A percentile compares a stretch with the other conserved stretches of the same genome.
These are phyloP conservation scores for Passerculus sandwichensis DNA, from an alignment of 2,797 vertebrate species.

Conservation along the genomic window DNA sequence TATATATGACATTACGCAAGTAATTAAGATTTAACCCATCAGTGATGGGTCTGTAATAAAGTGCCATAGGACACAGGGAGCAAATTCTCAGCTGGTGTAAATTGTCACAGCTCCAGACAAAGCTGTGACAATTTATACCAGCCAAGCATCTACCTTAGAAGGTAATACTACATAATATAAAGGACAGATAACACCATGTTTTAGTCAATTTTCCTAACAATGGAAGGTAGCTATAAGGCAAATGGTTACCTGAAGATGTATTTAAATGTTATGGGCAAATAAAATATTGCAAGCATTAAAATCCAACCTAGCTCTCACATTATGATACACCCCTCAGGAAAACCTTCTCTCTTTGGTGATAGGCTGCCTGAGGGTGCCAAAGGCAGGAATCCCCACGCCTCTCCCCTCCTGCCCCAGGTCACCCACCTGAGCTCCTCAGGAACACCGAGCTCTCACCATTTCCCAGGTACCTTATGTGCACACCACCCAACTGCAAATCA, in stretches of 20 bases:
- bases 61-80: conserved; percentile 89
- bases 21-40: conserved; percentile 96
- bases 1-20: conserved; percentile 92
- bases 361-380: conserved; percentile 70
- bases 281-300: conserved; percentile 83
- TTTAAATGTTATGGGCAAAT: conserved; percentile 85
- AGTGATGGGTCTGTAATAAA: conserved; percentile 91
- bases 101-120: conserved; percentile 32
- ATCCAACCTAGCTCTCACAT: conserved; percentile 81
- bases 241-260: conserved; percentile 95
- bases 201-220: conserved; percentile 81
- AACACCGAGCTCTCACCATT: background rate
- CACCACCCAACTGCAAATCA: background rate
- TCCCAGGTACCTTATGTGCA: background rate
- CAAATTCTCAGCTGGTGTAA: conserved; percentile 60
- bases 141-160: conserved; percentile 68
- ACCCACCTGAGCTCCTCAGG: background rate
- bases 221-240: conserved; percentile 93
- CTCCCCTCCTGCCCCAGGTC: background rate
- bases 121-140: conserved; percentile 48
- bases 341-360: conserved; percentile 81
- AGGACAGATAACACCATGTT: conserved; percentile 84
- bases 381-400: conserved; percentile 68
- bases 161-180: conserved; percentile 83
- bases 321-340: conserved; percentile 31